These are phyloP conservation scores for Coreoperca whiteheadi DNA, from an alignment of 2,113 vertebrate genomes.

Conservation along the genomic window DNA sequence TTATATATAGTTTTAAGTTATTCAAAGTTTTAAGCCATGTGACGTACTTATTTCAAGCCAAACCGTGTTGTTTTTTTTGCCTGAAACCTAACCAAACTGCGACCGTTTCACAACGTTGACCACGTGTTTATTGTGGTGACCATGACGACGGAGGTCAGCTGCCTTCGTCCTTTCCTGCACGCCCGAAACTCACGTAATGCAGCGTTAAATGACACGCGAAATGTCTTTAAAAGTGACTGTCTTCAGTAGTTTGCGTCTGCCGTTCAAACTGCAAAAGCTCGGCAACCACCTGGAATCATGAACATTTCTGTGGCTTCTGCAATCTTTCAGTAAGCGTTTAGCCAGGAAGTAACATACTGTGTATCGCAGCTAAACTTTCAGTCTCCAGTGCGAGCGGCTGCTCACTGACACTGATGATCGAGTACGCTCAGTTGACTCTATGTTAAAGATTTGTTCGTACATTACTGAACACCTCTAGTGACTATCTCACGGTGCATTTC, in stretches of 20 bases:
- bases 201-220: too few relatives aligned
- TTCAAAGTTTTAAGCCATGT: too few relatives aligned
- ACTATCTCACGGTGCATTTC: background rate
- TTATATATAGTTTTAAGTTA: too few relatives aligned
- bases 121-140: too few relatives aligned
- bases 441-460: background rate
- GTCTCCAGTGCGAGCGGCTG: background rate
- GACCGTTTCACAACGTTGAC: too few relatives aligned
- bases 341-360: background rate
- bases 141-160: too few relatives aligned
- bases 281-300: background rate
- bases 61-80: too few relatives aligned
- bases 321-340: background rate
- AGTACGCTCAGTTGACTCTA: background rate
- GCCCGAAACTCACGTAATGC: too few relatives aligned
- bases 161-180: too few relatives aligned
- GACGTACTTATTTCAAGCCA: too few relatives aligned
- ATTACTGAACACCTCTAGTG: background rate
- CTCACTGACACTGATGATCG: background rate
- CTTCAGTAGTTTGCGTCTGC: background rate
- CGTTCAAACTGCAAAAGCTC: background rate
- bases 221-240: too few relatives aligned
- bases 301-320: background rate
- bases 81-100: too few relatives aligned
- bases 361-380: background rate